Conservation (phyloP, 1,140 invertebrate genomes). For the Caenorhabditis latens region DNA sequence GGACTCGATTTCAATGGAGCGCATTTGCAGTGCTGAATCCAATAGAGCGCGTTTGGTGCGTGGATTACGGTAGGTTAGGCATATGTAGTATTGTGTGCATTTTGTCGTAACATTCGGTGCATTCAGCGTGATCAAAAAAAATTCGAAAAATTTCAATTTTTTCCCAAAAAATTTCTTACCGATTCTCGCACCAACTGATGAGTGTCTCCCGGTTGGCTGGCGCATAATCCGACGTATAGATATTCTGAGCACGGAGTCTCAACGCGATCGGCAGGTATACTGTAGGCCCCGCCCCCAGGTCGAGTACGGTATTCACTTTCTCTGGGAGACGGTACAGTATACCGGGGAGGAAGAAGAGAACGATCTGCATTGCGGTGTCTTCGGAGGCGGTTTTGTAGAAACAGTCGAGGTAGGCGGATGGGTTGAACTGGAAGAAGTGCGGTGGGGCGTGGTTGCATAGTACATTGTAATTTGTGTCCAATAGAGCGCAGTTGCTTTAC, state of each 20-base stretch:
- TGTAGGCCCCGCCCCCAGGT: slow-evolving; percentile 75
- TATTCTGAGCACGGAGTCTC: slow-evolving; percentile 69
- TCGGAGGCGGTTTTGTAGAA: slow-evolving; percentile 73
- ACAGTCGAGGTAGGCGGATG: slow-evolving; percentile 69
- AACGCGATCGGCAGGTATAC: slow-evolving; percentile 76
- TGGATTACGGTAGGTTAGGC: too few species aligned
- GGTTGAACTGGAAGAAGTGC: slow-evolving; percentile 70
- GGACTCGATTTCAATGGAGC: too few species aligned
- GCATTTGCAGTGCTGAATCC: too few species aligned
- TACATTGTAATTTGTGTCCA: not conserved
- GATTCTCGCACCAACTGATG: slow-evolving; percentile 70
- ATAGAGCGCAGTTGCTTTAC: not conserved
- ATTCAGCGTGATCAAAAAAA: not conserved
- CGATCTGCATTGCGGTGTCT: slow-evolving; percentile 75
- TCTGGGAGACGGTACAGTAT: slow-evolving; percentile 75
- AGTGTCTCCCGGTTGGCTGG: slow-evolving; percentile 71
- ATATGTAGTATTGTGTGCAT: not conserved
- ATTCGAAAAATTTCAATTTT: not conserved
- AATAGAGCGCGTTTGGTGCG: too few species aligned
- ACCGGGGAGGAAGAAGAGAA: slow-evolving; percentile 77
- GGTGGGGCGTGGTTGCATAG: too few species aligned
- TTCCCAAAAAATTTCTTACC: not conserved
- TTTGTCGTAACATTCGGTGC: not conserved
- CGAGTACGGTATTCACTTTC: slow-evolving; percentile 70
- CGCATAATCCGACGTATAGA: slow-evolving; percentile 77